Percentiles rank a stretch among this genome's conserved stretches.
Evolutionary conservation across 2,797 vertebrate genomes (phyloP).

Genomic region (Eutrigla gurnardus): DNA sequence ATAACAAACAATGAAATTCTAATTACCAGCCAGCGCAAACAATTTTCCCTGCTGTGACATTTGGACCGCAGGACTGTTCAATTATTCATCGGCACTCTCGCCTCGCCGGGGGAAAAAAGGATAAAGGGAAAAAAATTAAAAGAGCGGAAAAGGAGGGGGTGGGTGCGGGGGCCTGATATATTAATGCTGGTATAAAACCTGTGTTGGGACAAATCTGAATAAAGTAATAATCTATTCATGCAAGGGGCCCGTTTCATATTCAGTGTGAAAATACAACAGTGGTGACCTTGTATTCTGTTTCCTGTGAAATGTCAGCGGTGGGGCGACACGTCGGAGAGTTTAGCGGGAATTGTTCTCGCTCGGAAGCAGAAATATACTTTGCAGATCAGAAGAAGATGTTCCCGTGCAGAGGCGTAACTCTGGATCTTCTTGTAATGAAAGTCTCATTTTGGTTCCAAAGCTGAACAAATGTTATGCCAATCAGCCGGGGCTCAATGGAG

Average conservation of each 20-base stretch:
- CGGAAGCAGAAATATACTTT: constrained; percentile 73
- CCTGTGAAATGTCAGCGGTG: constrained; percentile 76
- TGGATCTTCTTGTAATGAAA: constrained; percentile 71
- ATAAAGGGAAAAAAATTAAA: constrained; percentile 44
- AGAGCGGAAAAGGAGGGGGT: constrained; percentile 29
- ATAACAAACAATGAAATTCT: constrained; percentile 86
- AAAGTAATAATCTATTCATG: constrained; percentile 82
- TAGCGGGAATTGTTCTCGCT: constrained; percentile 65
- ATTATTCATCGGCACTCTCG: constrained; percentile 84
- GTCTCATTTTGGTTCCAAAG: constrained; percentile 73
- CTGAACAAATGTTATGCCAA: constrained; percentile 79
- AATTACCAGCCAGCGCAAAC: constrained; percentile 84
- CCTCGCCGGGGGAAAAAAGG: constrained; percentile 30
- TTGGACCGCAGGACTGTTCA: constrained; percentile 84
- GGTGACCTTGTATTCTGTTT: constrained; percentile 74
- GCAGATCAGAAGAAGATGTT: constrained; percentile 68
- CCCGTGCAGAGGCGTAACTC: constrained; percentile 52
- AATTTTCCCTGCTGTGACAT: constrained; percentile 85
- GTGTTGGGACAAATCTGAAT: constrained; percentile 80
- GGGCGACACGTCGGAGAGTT: constrained; percentile 72
- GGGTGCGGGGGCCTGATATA: constrained; percentile 61
- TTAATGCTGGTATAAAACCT: constrained; percentile 74
- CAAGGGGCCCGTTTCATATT: constrained; percentile 68
- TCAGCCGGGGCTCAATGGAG: constrained; percentile 67
- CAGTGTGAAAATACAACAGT: constrained; percentile 73